These are phyloP conservation scores for Alosa alosa DNA, from an alignment of 2,113 vertebrate genomes.

Conservation along the genomic window DNA sequence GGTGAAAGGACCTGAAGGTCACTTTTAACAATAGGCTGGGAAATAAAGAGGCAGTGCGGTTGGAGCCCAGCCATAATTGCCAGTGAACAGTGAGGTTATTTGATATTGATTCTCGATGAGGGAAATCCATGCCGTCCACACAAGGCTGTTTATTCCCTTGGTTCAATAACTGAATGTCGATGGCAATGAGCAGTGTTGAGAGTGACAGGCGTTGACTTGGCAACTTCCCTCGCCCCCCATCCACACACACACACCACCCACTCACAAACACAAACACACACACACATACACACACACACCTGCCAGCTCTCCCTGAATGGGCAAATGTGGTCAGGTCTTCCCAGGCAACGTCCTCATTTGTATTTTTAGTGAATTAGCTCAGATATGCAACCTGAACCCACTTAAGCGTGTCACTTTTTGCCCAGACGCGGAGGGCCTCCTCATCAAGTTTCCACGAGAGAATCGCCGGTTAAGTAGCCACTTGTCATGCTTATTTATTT, in stretches of 20 bases:
- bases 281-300: neutral
- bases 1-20: conserved; percentile 66
- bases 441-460: conserved; percentile 71
- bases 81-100: conserved; percentile 74
- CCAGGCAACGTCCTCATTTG: conserved; percentile 68
- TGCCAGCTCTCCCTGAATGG: conserved; percentile 51
- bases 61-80: conserved; percentile 67
- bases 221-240: neutral
- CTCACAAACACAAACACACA: neutral
- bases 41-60: conserved; percentile 64
- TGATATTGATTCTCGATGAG: conserved; percentile 78
- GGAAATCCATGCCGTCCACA: conserved; percentile 68
- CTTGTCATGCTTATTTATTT: conserved; percentile 77
- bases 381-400: conserved; percentile 76
- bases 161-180: conserved; percentile 54
- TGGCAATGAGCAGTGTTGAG: conserved; percentile 39
- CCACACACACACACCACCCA: neutral
- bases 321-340: conserved; percentile 65
- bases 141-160: conserved; percentile 61
- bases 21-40: conserved; percentile 49
- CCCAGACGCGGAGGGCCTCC: conserved; percentile 56
- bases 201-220: neutral
- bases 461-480: conserved; percentile 72
- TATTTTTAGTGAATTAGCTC: conserved; percentile 77
- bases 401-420: conserved; percentile 75